These are phyloP conservation scores for Tigriopus japonicus DNA, from an alignment of 1,140 invertebrate genomes.

Conservation along the genomic window DNA sequence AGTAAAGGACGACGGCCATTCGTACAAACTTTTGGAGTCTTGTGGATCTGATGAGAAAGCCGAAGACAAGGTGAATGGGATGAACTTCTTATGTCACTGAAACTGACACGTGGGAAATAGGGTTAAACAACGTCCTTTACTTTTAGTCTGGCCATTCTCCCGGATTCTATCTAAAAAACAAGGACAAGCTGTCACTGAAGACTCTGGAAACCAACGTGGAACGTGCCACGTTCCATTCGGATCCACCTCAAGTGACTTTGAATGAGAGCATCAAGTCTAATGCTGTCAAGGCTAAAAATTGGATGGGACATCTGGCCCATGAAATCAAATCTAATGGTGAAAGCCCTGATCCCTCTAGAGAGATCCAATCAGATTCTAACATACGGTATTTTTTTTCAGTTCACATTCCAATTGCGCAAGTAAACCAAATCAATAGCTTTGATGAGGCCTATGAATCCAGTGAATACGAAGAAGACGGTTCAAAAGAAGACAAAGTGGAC, in stretches of 20 bases:
- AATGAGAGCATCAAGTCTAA: no score
- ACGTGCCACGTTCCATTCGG: no score
- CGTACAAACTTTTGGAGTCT: slow-evolving; percentile 56
- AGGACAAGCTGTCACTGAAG: neutral
- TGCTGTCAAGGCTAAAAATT: no score
- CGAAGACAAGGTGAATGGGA: neutral
- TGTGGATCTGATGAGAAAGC: neutral
- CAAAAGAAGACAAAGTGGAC: neutral
- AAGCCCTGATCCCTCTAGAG: neutral
- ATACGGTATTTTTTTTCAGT: neutral
- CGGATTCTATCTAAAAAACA: neutral
- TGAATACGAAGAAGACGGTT: neutral
- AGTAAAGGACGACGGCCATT: slow-evolving; percentile 63
- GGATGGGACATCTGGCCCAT: no score
- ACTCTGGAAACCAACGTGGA: neutral
- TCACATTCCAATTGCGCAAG: neutral
- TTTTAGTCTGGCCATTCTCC: neutral
- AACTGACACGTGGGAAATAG: neutral
- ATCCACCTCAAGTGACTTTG: no score
- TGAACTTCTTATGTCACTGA: neutral
- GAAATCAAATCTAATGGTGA: no score
- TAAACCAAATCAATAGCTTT: neutral
- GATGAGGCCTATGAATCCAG: neutral
- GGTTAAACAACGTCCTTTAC: neutral
- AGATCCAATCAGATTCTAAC: neutral